A percentile compares a stretch with the other conserved stretches of the same genome.
Conservation (phyloP, 2,113 vertebrate genomes). For the Chaetura pelagica region DNA sequence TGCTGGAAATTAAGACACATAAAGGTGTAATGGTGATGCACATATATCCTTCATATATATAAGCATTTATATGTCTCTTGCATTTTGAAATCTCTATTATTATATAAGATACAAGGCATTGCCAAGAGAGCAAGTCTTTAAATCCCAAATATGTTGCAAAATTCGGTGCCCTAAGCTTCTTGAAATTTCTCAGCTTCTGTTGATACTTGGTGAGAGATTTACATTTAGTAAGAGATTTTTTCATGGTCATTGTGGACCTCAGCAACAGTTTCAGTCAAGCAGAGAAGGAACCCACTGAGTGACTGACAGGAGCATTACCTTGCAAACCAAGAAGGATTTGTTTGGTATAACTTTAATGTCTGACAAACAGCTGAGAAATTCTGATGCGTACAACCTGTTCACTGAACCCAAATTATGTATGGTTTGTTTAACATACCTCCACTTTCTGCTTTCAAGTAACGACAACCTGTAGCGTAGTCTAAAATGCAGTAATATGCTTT, state of each 20-base stretch:
- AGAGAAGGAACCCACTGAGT: neutral
- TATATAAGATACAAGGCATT: neutral
- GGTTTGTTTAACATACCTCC: neutral
- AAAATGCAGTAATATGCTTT: neutral
- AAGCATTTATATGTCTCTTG: rapidly evolving
- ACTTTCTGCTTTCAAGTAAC: neutral
- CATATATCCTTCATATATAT: neutral
- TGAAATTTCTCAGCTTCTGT: neutral
- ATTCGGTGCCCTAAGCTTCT: neutral
- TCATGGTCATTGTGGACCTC: neutral
- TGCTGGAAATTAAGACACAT: neutral
- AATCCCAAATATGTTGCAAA: neutral
- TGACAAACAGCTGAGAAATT: neutral
- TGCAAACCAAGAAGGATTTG: neutral
- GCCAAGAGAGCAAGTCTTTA: neutral
- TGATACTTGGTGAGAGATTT: neutral
- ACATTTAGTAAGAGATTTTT: neutral
- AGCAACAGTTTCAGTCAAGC: neutral
- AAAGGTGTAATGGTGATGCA: neutral
- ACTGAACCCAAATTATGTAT: neutral
- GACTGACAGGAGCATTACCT: neutral
- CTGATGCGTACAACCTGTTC: neutral
- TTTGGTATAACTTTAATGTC: neutral
- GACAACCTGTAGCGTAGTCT: neutral
- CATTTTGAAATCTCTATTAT: neutral